Conservation (phyloP, 2,113 vertebrate genomes). For the Craseonycteris thonglongyai region DNA sequence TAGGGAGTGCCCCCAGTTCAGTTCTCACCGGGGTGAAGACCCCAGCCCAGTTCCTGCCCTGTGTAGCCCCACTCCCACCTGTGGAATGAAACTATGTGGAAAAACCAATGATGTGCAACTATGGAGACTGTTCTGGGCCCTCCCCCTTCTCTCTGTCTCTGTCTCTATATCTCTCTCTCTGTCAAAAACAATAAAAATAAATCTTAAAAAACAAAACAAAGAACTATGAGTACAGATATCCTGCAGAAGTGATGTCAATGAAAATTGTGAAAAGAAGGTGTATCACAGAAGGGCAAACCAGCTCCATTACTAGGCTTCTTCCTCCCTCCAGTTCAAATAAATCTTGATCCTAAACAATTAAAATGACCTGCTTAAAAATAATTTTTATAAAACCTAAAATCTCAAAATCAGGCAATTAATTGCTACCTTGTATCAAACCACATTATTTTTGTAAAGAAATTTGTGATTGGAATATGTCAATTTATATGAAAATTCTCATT, state of each 20-base stretch:
- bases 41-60: too few species aligned
- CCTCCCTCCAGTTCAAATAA: constrained; percentile 4
- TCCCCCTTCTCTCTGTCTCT: too few species aligned
- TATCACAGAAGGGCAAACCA: not conserved
- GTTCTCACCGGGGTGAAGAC: too few species aligned
- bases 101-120: too few species aligned
- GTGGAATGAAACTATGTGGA: too few species aligned
- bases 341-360: constrained; percentile 21
- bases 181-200: too few species aligned
- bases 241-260: constrained; percentile 12
- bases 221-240: constrained; percentile 14
- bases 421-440: constrained; percentile 18
- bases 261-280: not conserved
- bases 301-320: not conserved
- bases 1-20: too few species aligned
- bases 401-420: constrained; percentile 28
- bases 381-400: not conserved
- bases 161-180: too few species aligned
- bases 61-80: too few species aligned
- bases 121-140: too few species aligned
- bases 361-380: constrained; percentile 5
- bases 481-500: constrained; percentile 31
- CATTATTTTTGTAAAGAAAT: constrained; percentile 29
- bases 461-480: constrained; percentile 15
- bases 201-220: too few species aligned